Evolutionary conservation across 2,113 vertebrate species (phyloP), one percentile per base, ranked within the genome.

Genomic region (Galeopterus variegatus): DNA sequence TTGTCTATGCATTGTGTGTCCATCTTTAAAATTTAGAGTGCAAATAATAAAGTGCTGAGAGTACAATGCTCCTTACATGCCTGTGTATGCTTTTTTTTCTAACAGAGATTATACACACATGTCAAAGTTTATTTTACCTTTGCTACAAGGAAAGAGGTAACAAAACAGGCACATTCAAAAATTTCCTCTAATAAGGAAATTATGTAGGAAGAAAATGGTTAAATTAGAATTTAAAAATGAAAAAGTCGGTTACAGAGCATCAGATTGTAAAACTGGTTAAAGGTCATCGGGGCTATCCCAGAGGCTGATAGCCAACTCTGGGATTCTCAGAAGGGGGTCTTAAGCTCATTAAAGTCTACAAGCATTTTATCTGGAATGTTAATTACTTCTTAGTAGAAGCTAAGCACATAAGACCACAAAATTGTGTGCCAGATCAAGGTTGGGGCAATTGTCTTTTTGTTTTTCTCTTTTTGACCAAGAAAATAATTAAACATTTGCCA

Each of bases 291-390:
- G 26, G 26, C 24, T 80, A 41, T 26, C 58, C 26, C 15, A 86
- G 81, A 64, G 19, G 45, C 33, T 91, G 12, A 86, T 70, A 86
- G 19, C n/a, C 33, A 87, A 72, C 36, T 50, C 70, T 80, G 54
- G 41, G 48, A 73, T 41, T 87, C 73, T n/a, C 75, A 95, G 54
- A 91, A 80, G 56, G 45, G n/a, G 5, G 28, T 87, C 65, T 95
- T 62, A 73, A 95, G 26, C 64, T 95, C 45, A 87, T 92, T 86
- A 92, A 72, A 90, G 31, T 85, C 70, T 77, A 77, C 79, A 36
- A 77, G 18, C 12, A 58, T 70, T 95, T 90, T 90, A 50, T 95
- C n/a, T 87, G 15, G 10, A 70, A 95, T 87, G 65, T 95, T 95
- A 72, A 73, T 80, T 90, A 73, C 45, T 87, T 92, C 65, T 21